Percentiles rank a stretch among this genome's conserved stretches.
These are phyloP conservation scores for Heteropelma amictum DNA, from an alignment of 2,888 invertebrate genomes.

Conservation along the genomic window DNA sequence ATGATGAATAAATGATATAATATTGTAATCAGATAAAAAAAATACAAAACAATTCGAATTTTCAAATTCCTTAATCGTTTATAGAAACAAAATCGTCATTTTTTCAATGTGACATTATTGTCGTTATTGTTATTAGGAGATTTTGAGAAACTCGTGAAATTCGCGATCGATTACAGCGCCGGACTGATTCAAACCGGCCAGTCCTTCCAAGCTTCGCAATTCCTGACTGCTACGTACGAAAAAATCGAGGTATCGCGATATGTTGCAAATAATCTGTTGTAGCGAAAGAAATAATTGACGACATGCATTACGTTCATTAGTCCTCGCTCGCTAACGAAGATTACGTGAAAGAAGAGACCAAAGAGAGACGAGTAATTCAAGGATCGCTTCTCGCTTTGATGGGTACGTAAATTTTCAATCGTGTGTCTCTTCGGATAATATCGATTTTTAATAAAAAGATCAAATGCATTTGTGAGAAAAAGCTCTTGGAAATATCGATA, in stretches of 20 bases:
- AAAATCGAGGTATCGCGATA: slow-evolving; percentile 51
- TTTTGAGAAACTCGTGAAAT: slow-evolving; percentile 65
- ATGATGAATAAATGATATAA: too few species aligned
- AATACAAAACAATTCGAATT: too few species aligned
- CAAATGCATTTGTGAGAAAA: neutral
- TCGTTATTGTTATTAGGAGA: slow-evolving; percentile 37
- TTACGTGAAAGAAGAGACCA: slow-evolving; percentile 14
- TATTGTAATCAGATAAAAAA: too few species aligned
- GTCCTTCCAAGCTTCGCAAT: slow-evolving; percentile 67
- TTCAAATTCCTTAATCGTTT: too few species aligned
- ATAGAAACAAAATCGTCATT: neutral
- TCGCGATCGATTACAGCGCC: slow-evolving; percentile 71
- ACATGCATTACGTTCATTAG: neutral
- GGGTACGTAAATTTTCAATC: slow-evolving; percentile 43
- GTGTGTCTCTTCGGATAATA: too few species aligned
- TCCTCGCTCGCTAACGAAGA: slow-evolving; percentile 33
- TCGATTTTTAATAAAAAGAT: neutral
- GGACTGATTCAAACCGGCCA: slow-evolving; percentile 71
- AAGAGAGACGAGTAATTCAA: slow-evolving; percentile 36
- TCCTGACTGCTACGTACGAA: slow-evolving; percentile 64
- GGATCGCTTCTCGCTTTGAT: slow-evolving; percentile 53
- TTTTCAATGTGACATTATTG: neutral
- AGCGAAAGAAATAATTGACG: neutral
- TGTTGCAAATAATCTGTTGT: neutral
- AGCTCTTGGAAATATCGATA: neutral